A percentile compares a stretch with the other conserved stretches of the same genome.
Conservation (phyloP, 2,888 invertebrate species). For the Cephus pulcher region DNA sequence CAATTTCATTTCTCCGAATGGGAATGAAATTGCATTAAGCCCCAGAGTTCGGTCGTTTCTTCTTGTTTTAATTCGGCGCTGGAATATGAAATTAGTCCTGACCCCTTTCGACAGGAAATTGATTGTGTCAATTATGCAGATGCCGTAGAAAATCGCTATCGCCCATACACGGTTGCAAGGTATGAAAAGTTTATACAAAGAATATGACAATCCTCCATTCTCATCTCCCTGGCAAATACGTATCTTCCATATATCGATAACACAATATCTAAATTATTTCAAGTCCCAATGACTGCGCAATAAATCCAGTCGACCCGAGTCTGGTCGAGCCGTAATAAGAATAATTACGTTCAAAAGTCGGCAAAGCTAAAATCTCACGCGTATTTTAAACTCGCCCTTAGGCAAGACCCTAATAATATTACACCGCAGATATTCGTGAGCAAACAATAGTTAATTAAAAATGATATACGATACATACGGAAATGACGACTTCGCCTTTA, state of each 20-base stretch:
- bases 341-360: background rate
- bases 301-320: background rate
- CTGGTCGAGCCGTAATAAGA: background rate
- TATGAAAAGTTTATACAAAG: background rate
- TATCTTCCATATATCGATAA: background rate
- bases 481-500: background rate
- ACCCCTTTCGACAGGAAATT: background rate
- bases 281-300: background rate
- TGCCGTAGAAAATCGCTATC: background rate
- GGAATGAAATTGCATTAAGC: conserved; percentile 5
- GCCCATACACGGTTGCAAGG: background rate
- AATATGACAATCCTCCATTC: background rate
- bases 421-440: background rate
- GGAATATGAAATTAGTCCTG: conserved; percentile 6
- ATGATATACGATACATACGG: background rate
- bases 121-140: background rate
- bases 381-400: background rate
- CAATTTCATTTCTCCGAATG: conserved; percentile 7
- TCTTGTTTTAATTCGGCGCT: background rate
- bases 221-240: background rate
- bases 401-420: background rate
- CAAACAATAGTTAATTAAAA: background rate
- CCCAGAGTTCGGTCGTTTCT: background rate
- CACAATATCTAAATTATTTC: background rate
- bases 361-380: background rate